Percentiles rank a stretch among this genome's conserved stretches.
Evolutionary conservation across 2,888 invertebrate species (phyloP).

Genomic region (Drosophila cyrtoloma): DNA sequence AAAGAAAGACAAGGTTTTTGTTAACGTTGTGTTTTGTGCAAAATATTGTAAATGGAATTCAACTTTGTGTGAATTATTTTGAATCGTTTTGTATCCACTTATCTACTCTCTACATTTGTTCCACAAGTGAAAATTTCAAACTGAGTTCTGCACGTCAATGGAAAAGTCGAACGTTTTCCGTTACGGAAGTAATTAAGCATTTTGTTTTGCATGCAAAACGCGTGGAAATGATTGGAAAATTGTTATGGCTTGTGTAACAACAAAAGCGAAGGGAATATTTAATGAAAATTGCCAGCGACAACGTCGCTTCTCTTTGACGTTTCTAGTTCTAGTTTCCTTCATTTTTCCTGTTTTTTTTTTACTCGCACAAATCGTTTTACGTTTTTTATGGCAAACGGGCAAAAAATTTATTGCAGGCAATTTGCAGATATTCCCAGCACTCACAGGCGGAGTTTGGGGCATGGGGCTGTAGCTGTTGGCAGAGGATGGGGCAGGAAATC

Average conservation of each 20-base stretch:
- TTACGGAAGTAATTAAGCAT: conserved; percentile 73
- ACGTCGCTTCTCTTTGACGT: conserved; percentile 8
- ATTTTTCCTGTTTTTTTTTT: conserved; percentile 9
- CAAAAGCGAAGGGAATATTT: conserved; percentile 9
- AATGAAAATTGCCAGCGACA: conserved; percentile 43
- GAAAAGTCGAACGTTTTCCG: conserved; percentile 21
- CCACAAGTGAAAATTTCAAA: conserved; percentile 29
- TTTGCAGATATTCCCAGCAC: conserved; percentile 66
- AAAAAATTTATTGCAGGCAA: conserved; percentile 76
- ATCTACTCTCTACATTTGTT: conserved; percentile 6
- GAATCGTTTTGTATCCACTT: conserved; percentile 26
- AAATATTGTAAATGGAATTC: conserved; percentile 53
- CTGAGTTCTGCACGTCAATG: conserved; percentile 52
- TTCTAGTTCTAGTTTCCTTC: conserved; percentile 11
- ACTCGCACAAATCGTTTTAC: conserved; percentile 72
- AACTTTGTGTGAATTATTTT: conserved; percentile 49
- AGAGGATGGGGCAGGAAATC: conserved; percentile 53
- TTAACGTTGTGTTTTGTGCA: conserved; percentile 33
- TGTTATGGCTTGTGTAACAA: conserved; percentile 57
- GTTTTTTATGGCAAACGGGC: conserved; percentile 76
- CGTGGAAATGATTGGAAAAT: conserved; percentile 65
- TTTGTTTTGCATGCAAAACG: conserved; percentile 43
- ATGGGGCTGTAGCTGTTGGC: neutral
- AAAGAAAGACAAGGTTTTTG: conserved; percentile 70
- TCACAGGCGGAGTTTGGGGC: neutral